phyloP scores from a whole-genome alignment of 2,888 invertebrate species.

The Bhutanitis thaidina region DNA sequence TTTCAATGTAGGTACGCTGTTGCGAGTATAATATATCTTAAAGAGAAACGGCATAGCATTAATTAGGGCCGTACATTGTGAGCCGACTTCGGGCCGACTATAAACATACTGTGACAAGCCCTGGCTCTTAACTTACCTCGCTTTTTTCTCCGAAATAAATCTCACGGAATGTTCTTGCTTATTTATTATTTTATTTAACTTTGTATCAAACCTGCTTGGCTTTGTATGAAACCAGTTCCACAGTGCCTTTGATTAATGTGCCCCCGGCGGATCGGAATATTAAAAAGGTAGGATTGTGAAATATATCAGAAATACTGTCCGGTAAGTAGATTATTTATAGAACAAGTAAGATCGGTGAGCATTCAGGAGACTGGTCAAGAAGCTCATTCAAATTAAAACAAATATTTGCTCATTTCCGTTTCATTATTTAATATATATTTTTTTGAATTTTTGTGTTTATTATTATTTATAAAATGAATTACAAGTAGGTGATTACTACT shows the following conservation, averaged over 20 bases:
- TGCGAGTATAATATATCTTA: slow-evolving; percentile 50
- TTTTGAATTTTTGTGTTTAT: too few species aligned
- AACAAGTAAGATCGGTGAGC: slow-evolving; percentile 31
- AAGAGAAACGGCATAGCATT: slow-evolving; percentile 57
- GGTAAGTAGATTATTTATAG: slow-evolving; percentile 71
- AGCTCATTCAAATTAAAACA: slow-evolving; percentile 5
- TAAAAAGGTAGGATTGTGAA: slow-evolving; percentile 66
- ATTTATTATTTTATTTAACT: slow-evolving; percentile 77
- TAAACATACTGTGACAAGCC: slow-evolving; percentile 70
- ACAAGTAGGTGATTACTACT: too few species aligned
- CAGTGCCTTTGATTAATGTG: slow-evolving; percentile 68
- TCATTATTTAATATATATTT: too few species aligned
- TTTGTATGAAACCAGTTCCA: slow-evolving; percentile 70
- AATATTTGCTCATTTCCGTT: neutral
- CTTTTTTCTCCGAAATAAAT: slow-evolving; percentile 76
- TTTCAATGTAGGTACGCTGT: slow-evolving; percentile 42
- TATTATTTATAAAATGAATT: too few species aligned
- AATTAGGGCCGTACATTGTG: slow-evolving; percentile 69
- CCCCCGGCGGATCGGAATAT: slow-evolving; percentile 54
- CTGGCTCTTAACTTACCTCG: slow-evolving; percentile 62
- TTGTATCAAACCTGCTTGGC: slow-evolving; percentile 60
- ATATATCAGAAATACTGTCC: slow-evolving; percentile 62
- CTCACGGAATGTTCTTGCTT: slow-evolving; percentile 68
- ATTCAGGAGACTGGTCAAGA: slow-evolving; percentile 25
- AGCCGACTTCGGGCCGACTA: slow-evolving; percentile 56